Base-by-base conservation (phyloP, 2,888 invertebrate species). In the Sminthurides aquaticus region DNA sequence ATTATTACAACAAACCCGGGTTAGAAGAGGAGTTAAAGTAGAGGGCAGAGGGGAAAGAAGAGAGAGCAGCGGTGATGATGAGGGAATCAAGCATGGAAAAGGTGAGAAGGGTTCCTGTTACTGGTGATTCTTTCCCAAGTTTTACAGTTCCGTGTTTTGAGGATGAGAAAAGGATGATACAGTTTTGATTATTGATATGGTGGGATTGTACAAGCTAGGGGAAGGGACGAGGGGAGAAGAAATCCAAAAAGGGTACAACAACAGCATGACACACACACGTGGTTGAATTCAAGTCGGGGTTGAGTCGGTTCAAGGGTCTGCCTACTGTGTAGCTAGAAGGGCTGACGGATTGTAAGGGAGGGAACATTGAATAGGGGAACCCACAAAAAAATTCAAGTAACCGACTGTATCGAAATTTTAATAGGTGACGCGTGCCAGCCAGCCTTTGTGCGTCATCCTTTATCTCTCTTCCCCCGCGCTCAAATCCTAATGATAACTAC, bases 361-460 rank as follows among this genome's bases (percentile, higher is more conserved):
- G 43, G 43, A 5, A 34, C 43, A 15, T 34, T 5, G 43, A n/a
- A n/a, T n/a, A n/a, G 43, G 43, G 5, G 43, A 34, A 15, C 15
- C 5, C 43, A 11, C 15, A 15, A 34, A 34, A 34, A 15, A 15
- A 34, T 34, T 15, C 8, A 15, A 34, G 43, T 34, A 5, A 34
- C 64, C 58, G 64, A 64, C 57, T 62, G 67, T 69, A 69, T 69
- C 62, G 60, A 69, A 69, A 69, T 69, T 63, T 69, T 69, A 69
- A 69, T 69, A 60, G 66, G 56, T 27, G 66, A 65, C 69, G 69
- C 69, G 69, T 69, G 69, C 69, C 66, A 29, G 69, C 69, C 66
- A 29, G 62, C 8, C 43, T 34, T 34, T 34, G 43, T 34, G 43
- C 43, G 15, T n/a, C n/a, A n/a, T n/a, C n/a, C n/a, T n/a, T n/a